These are phyloP conservation scores for Cephus spinipes DNA, from an alignment of 2,888 invertebrate species.

Conservation along the genomic window DNA sequence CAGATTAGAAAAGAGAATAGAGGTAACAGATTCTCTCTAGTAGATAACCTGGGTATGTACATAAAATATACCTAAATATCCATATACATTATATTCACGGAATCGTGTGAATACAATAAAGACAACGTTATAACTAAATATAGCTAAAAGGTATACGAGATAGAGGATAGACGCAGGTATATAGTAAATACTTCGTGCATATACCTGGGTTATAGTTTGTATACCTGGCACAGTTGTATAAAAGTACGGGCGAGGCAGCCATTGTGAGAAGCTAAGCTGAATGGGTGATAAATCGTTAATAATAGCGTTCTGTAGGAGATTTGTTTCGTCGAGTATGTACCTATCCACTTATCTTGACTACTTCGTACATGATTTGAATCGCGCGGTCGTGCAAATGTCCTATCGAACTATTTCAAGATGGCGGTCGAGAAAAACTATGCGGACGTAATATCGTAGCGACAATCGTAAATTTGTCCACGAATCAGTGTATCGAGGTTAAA, in stretches of 20 bases:
- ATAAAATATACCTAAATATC: background rate
- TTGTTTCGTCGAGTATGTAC: conserved; percentile 11
- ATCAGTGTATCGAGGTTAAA: background rate
- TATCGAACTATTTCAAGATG: background rate
- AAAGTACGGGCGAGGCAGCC: background rate
- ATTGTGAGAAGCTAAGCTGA: conserved; percentile 27
- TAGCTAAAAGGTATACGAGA: background rate
- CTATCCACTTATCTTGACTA: background rate
- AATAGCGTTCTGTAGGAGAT: conserved; percentile 19
- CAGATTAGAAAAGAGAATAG: background rate
- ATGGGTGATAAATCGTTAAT: conserved; percentile 32
- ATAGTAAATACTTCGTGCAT: background rate
- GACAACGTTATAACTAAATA: background rate
- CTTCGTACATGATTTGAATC: background rate
- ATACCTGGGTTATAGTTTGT: background rate
- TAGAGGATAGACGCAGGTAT: background rate
- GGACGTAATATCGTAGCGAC: background rate
- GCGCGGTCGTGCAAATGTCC: background rate
- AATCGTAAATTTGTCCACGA: background rate
- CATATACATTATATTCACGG: background rate
- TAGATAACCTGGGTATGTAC: background rate
- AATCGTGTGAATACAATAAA: background rate
- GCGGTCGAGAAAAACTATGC: background rate
- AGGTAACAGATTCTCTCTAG: background rate
- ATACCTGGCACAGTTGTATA: background rate